Conservation (phyloP, 2,113 vertebrate genomes). For the Acanthisitta chloris region DNA sequence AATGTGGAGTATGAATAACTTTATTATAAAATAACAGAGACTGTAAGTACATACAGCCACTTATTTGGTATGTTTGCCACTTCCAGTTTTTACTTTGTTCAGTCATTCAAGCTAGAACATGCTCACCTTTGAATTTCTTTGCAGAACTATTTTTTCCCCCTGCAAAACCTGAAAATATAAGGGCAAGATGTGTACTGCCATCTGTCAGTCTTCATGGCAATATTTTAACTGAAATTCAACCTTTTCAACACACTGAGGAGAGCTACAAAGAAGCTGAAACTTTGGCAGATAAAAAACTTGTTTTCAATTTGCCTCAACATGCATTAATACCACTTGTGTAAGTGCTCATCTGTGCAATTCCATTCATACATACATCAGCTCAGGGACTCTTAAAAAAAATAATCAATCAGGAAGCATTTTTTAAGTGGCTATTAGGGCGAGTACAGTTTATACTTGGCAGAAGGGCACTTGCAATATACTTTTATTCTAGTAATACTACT, state of each 20-base stretch:
- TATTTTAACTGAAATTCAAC: neutral
- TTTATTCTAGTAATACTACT: neutral
- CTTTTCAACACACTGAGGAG: neutral
- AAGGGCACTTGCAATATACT: constrained; percentile 20
- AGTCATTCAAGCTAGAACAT: neutral
- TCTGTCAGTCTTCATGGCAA: neutral
- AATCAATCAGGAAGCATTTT: neutral
- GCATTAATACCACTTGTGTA: neutral
- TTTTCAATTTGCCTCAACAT: constrained; percentile 5
- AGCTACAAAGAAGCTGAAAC: neutral
- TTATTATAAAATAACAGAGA: neutral
- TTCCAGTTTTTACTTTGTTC: neutral
- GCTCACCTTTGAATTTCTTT: neutral
- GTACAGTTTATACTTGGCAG: constrained; percentile 10
- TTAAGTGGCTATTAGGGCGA: neutral
- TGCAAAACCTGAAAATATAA: neutral
- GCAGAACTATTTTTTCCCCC: neutral
- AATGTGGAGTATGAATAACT: neutral
- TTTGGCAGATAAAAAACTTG: neutral
- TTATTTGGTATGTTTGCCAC: neutral
- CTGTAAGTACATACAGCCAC: neutral
- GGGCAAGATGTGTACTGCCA: neutral
- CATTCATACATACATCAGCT: neutral
- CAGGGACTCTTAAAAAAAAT: neutral
- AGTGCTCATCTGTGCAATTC: neutral